Evolutionary conservation across 2,888 invertebrate species (phyloP).

Genomic region (Anaspis maculata): DNA sequence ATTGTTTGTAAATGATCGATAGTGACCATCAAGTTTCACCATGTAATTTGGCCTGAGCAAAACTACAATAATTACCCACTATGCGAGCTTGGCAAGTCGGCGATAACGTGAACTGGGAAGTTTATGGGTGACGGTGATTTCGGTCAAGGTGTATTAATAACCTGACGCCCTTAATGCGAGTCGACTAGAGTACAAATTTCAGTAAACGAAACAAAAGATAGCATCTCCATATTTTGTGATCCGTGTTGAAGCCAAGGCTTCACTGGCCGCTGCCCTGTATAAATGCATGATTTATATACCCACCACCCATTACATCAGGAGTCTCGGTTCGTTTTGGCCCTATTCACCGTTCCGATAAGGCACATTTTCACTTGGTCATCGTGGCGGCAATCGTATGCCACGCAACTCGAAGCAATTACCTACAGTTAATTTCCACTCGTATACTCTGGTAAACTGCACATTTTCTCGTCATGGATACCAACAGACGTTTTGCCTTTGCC

Average conservation of each 20-base stretch:
- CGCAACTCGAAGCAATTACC: conserved; percentile 33
- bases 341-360: conserved; percentile 21
- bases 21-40: too few species aligned
- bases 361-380: conserved; percentile 19
- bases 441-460: too few species aligned
- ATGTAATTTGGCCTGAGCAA: too few species aligned
- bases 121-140: conserved; percentile 8
- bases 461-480: too few species aligned
- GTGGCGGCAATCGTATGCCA: conserved; percentile 24
- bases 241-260: conserved; percentile 9
- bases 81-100: too few species aligned
- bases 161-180: conserved; percentile 15
- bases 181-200: conserved; percentile 23
- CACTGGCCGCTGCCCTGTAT: conserved; percentile 10
- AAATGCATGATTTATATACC: conserved; percentile 21
- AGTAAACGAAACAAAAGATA: conserved; percentile 22
- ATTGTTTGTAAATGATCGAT: too few species aligned
- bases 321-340: too few species aligned
- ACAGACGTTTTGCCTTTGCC: too few species aligned
- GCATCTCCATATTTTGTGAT: conserved; percentile 12
- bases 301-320: too few species aligned
- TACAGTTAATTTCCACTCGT: conserved; percentile 35
- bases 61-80: too few species aligned
- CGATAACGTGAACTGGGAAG: too few species aligned
- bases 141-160: conserved; percentile 10